A percentile compares a stretch with the other conserved stretches of the same genome.
phyloP scores from a whole-genome alignment of 2,797 vertebrate species.

The Fratercula arctica region DNA sequence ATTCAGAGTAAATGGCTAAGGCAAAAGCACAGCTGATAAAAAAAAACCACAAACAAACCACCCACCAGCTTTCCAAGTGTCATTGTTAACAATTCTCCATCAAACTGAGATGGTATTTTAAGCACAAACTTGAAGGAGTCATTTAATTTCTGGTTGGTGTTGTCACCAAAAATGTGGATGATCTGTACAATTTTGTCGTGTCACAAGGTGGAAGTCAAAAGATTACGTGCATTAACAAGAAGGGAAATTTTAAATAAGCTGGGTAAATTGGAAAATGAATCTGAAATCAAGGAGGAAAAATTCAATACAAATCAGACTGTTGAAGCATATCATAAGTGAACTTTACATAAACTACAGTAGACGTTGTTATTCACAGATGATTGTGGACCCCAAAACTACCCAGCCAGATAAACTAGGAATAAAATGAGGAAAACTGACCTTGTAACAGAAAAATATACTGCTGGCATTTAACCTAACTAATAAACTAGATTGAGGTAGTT shows the following conservation, averaged over 20 bases:
- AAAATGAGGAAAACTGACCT: conserved; percentile 35
- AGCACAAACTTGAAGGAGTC: background rate
- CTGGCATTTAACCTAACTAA: conserved; percentile 23
- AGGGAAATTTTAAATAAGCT: background rate
- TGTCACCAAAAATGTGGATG: background rate
- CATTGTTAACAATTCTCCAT: background rate
- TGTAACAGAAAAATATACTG: conserved; percentile 2
- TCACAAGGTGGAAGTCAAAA: background rate
- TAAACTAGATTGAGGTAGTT: conserved; percentile 30
- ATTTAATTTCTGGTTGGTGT: background rate
- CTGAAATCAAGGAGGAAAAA: background rate
- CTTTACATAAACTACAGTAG: background rate
- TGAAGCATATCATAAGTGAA: background rate
- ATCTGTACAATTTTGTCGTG: background rate
- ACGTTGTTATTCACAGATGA: background rate
- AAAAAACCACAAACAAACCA: no score
- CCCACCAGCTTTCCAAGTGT: background rate
- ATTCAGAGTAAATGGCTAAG: background rate
- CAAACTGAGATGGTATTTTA: background rate
- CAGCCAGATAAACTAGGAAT: background rate
- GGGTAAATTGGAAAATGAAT: background rate
- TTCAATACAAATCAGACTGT: background rate
- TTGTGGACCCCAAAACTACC: background rate
- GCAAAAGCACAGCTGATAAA: background rate
- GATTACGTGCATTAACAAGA: background rate